Conservation (phyloP, 2,113 vertebrate genomes). For the Ceratotherium simum region DNA sequence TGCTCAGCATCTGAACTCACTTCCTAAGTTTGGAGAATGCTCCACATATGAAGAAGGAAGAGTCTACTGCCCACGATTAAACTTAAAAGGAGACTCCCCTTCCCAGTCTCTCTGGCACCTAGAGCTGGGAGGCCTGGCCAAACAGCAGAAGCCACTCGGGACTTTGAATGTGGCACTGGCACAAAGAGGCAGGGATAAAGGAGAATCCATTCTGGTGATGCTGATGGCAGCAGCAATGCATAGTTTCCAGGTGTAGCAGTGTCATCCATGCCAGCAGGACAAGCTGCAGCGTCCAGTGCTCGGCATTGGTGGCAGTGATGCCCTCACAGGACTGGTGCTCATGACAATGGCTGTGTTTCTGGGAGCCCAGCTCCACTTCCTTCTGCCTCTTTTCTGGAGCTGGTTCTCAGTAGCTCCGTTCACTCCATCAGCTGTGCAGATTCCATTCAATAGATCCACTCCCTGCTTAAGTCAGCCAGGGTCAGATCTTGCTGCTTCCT, state of each 20-base stretch:
- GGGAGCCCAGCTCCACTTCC: background rate
- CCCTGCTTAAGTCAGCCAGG: background rate
- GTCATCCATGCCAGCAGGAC: background rate
- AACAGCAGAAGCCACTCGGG: background rate
- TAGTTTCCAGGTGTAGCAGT: background rate
- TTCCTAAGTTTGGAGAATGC: background rate
- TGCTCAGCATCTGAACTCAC: background rate
- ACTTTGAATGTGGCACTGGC: background rate
- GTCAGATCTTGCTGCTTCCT: background rate
- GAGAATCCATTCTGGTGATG: background rate
- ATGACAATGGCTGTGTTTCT: background rate
- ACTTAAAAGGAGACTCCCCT: background rate
- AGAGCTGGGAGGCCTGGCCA: background rate
- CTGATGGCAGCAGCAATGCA: background rate
- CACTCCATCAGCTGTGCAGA: background rate
- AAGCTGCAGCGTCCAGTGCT: background rate
- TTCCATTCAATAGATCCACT: background rate
- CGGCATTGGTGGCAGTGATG: fast-evolving
- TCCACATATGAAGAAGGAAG: background rate
- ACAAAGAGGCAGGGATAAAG: background rate
- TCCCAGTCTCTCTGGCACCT: background rate
- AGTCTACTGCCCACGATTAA: background rate
- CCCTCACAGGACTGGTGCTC: background rate
- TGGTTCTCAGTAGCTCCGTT: background rate
- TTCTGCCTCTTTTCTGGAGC: background rate